phyloP scores from a whole-genome alignment of 2,797 vertebrate genomes.

The Myotis myotis region DNA sequence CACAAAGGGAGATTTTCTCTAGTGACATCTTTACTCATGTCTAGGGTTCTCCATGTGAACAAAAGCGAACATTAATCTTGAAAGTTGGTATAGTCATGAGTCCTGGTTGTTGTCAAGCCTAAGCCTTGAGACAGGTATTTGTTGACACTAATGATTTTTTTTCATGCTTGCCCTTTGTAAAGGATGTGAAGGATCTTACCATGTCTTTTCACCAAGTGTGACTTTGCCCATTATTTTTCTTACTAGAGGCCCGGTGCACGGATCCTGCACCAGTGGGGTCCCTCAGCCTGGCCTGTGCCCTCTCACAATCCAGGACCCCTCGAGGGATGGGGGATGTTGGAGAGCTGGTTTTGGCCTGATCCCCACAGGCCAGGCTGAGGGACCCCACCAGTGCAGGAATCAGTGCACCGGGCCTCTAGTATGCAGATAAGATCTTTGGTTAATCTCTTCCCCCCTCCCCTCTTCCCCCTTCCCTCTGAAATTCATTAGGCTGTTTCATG shows the following conservation, averaged over 20 bases:
- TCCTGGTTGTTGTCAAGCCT: conserved; percentile 12
- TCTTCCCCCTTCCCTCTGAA: too few species aligned
- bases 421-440: too few species aligned
- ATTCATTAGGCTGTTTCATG: too few species aligned
- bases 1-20: not conserved
- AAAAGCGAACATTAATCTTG: conserved; percentile 56
- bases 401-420: too few species aligned
- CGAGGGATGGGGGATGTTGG: too few species aligned
- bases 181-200: not conserved
- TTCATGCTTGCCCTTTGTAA: conserved; percentile 41
- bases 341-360: too few species aligned
- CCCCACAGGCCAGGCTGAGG: too few species aligned
- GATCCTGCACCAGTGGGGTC: too few species aligned
- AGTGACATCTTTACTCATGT: conserved; percentile 34
- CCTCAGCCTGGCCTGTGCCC: too few species aligned
- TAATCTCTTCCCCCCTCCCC: too few species aligned
- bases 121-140: conserved; percentile 18
- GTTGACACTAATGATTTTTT: conserved; percentile 52
- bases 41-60: not conserved
- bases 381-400: too few species aligned
- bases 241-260: not conserved
- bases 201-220: conserved; percentile 27
- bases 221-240: conserved; percentile 59
- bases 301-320: too few species aligned
- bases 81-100: not conserved